phyloP scores from a whole-genome alignment of 2,113 vertebrate genomes.

The Cololabis saira region DNA sequence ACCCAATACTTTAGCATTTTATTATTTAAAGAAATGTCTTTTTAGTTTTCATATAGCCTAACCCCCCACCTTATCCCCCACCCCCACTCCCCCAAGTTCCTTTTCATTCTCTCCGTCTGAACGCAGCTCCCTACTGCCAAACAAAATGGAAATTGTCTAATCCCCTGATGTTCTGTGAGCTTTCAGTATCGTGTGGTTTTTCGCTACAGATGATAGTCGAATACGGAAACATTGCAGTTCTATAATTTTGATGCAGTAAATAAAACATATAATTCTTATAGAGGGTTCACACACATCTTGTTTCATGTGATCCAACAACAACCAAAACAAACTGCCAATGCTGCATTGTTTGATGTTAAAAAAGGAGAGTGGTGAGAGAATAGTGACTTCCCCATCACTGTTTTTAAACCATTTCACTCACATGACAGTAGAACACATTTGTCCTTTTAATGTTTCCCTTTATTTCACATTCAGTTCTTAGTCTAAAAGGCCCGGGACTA shows the following conservation, averaged over 20 bases:
- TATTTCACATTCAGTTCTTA: too few relatives aligned
- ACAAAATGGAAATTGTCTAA: conserved; percentile 56
- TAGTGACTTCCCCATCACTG: too few relatives aligned
- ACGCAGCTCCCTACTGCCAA: conserved; percentile 41
- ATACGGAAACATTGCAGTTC: too few relatives aligned
- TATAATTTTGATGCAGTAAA: not conserved
- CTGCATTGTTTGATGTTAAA: too few relatives aligned
- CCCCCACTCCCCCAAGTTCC: not conserved
- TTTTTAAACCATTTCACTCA: too few relatives aligned
- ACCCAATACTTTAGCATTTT: conserved; percentile 40
- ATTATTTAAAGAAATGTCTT: conserved; percentile 30
- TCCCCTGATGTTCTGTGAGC: conserved; percentile 32
- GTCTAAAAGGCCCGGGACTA: too few relatives aligned
- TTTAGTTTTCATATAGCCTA: conserved; percentile 36
- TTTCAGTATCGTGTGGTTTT: conserved; percentile 28
- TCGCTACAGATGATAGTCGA: not conserved
- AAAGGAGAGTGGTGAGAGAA: too few relatives aligned
- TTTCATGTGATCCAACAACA: too few relatives aligned
- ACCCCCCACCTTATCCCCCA: not conserved
- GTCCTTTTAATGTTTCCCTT: too few relatives aligned
- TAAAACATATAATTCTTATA: not conserved
- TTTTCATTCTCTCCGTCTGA: conserved; percentile 56
- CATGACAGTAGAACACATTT: too few relatives aligned
- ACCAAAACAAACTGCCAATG: too few relatives aligned
- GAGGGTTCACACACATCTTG: too few relatives aligned